Evolutionary conservation across 1,140 invertebrate genomes (phyloP), one percentile per base, ranked within the genome.

Genomic region (Dolichoris vasculosae): DNA sequence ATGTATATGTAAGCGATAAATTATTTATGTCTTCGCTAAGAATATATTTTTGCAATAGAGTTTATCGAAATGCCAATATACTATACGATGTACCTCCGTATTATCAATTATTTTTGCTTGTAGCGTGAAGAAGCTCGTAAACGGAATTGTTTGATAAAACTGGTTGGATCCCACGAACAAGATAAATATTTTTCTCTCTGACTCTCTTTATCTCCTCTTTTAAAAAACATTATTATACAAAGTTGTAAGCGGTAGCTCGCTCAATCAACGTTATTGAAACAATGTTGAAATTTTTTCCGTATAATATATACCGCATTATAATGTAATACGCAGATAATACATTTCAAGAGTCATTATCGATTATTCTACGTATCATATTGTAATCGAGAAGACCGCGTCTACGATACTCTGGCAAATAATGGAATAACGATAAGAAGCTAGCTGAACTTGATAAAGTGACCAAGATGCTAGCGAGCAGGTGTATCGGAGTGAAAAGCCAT

Each of bases 31-130:
- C 35, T 67, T 67, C 26, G 40, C 17, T 67, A 64, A 26, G 32
- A 69, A 81, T 82, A 82, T 32, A 43, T 73, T 69, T 73, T 40
- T 51, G 59, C 51, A 13, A 40, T 30, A 17, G 46, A 64, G 26
- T 35, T 76, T 75, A 75, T 76, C 82, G 69, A 0, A 64, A 35
- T 35, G n/a, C n/a, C 43, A n/a, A 51, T 69, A 69, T 71, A 51
- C 35, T 35, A 23, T 81, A 46, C 38, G 63, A 46, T 43, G 26
- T 13, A 17, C 26, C n/a, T 71, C 2, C 30, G 15, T 13, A 69
- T 43, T 83, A 83, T 83, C 67, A 30, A 73, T 83, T 64, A 43
- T 63, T 63, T 32, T 82, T 11, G 20, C 51, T 55, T 30, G 51
- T n/a, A 46, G 7, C n/a, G 30, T n/a, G 76, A 78, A 78, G 13